Conservation (phyloP, 2,888 invertebrate species). For the Dryobota labecula region DNA sequence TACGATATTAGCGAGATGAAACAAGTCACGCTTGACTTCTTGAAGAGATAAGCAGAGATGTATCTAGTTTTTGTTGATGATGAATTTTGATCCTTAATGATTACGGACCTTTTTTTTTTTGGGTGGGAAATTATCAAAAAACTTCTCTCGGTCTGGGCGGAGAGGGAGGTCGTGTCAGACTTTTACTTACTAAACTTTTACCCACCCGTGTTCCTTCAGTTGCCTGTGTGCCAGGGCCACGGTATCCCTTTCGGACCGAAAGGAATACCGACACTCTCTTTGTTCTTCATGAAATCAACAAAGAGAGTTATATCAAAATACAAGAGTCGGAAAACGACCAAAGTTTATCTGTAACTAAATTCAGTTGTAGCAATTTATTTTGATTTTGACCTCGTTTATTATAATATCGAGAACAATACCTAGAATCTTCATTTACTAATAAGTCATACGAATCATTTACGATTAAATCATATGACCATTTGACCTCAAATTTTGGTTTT, state of each 20-base stretch:
- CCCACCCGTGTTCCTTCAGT: no score
- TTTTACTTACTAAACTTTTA: no score
- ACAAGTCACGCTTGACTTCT: conserved; percentile 21
- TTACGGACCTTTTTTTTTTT: no score
- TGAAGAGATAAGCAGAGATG: neutral
- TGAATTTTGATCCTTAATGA: neutral
- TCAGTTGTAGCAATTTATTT: neutral
- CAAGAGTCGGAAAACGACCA: neutral
- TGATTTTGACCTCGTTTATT: neutral
- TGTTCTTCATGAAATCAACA: no score
- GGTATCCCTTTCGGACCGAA: no score
- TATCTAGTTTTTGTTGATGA: neutral
- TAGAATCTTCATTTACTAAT: neutral
- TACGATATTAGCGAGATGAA: conserved; percentile 26
- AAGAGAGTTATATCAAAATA: neutral
- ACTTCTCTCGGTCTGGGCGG: no score
- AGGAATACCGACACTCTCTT: no score
- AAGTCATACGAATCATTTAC: neutral
- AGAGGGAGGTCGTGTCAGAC: no score
- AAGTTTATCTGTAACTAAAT: neutral
- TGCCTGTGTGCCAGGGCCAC: no score
- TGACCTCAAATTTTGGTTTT: neutral
- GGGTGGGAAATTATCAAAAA: no score
- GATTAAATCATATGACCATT: neutral
- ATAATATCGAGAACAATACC: neutral